Evolutionary conservation across 2,888 invertebrate species (phyloP), one percentile per base, ranked within the genome.

Genomic region (Apoderus coryli): DNA sequence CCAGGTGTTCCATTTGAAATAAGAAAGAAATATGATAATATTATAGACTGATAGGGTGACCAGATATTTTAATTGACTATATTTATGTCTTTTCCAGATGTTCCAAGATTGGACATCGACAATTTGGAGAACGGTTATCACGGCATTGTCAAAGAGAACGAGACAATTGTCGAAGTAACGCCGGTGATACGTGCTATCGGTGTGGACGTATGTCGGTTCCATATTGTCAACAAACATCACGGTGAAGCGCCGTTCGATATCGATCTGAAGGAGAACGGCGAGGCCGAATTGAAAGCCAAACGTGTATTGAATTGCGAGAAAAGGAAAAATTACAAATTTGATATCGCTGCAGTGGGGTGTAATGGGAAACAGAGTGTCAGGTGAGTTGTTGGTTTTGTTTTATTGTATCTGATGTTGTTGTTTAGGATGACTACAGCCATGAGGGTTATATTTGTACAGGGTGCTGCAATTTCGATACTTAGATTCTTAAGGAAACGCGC

Each of bases 261-360:
- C 34, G 44, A 56, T 39, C 49, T 56, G 29, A 54, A 54, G 32
- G 54, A 53, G 22, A 55, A 78, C 50, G 81, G 80, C 44, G 77
- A 79, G 61, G 82, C 88, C 39, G 85, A 86, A 44, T 64, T 90
- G 44, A 69, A 78, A 49, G 85, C 89, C 40, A 73, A 78, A 40
- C 73, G 76, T 46, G 76, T 76, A 32, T 72, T 95, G 44, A 89
- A 92, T 63, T 93, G 89, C 62, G 90, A 92, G 60, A 89, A 89
- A 57, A 67, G 88, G 31, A 79, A 85, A 50, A 86, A 85, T 60
- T 93, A 92, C 69, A 89, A 86, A 64, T 93, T 95, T 60, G 86
- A 89, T 61, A 88, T 93, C 55, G 81, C 88, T 32, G 92, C 92
- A 22, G 77, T 89, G 37, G 85, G 88, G 42, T 93, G 93, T 59